Evolutionary conservation across 2,113 vertebrate genomes (phyloP).

Genomic region (Myotis brandtii): DNA sequence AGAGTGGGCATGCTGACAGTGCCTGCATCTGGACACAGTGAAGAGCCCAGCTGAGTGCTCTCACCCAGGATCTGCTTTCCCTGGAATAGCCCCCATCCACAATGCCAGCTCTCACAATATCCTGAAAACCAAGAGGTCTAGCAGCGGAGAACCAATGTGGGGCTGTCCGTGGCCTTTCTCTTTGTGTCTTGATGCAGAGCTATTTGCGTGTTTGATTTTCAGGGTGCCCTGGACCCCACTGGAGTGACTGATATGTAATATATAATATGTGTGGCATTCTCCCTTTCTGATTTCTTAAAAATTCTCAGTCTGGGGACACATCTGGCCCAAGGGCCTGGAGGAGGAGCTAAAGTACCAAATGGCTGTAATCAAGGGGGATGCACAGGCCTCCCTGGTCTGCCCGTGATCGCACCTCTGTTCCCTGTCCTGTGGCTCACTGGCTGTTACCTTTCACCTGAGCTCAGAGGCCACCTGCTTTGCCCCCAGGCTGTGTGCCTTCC

Average conservation of each 20-base stretch:
- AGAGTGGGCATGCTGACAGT: not conserved
- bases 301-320: not conserved
- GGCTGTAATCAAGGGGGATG: not conserved
- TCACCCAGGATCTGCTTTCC: not conserved
- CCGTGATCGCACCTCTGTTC: not conserved
- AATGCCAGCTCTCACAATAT: not conserved
- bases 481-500: not conserved
- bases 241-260: not conserved
- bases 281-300: not conserved
- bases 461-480: not conserved
- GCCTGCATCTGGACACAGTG: not conserved
- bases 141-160: accelerated
- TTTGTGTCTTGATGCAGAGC: not conserved
- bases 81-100: not conserved
- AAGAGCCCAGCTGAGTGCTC: not conserved
- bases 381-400: not conserved
- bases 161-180: not conserved
- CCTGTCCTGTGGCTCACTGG: not conserved
- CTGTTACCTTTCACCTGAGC: not conserved
- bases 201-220: not conserved
- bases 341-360: not conserved
- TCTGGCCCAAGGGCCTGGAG: not conserved
- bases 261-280: too few relatives aligned
- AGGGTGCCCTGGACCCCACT: not conserved
- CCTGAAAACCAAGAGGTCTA: not conserved